Evolutionary conservation across 2,113 vertebrate genomes (phyloP), one percentile per base, ranked within the genome.

Genomic region (Stigmatopora nigra): DNA sequence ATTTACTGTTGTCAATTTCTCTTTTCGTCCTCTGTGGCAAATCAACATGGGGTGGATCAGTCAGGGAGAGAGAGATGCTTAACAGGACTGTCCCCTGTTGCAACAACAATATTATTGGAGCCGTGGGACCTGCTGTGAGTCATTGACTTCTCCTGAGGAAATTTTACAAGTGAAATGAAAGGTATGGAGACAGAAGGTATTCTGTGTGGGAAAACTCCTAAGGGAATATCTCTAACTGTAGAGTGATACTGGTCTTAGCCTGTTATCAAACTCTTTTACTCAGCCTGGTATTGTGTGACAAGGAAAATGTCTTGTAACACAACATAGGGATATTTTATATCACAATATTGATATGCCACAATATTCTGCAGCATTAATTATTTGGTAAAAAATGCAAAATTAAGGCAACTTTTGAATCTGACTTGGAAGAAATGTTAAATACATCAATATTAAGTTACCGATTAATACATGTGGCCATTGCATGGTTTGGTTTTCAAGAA

Each of bases 241-340:
- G 48, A 61, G 20, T 2, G 36, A 41, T 82, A 80, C 79, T 74
- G 55, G 76, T 36, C 67, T 64, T 11, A 61, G 53, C 65, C 67
- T 63, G 71, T 78, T 71, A 80, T 87, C 76, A 77, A 78, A 76
- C 46, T 48, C 68, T 41, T 68, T 78, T 53, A 71, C 70, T 61
- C 63, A 61, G 66, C 68, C 52, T 7, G 65, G 51, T 72, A 25
- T 64, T 67, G 63, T 45, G 1, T 31, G 25, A 31, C 25, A 31
- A 31, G 25, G 25, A 31, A 31, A 31, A 31, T 2, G 3, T 31
- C 25, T 31, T 31, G 25, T 31, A 31, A 31, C 25, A 31, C 25
- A 31, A 31, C 25, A 31, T 31, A 31, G 25, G 25, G 25, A 1
- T 3, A 31, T 31, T 31, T 31, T 31, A 31, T 31, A 31, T 31